Evolutionary conservation across 2,113 vertebrate species (phyloP), one percentile per base, ranked within the genome.

Genomic region (Phylloscopus trochilus): DNA sequence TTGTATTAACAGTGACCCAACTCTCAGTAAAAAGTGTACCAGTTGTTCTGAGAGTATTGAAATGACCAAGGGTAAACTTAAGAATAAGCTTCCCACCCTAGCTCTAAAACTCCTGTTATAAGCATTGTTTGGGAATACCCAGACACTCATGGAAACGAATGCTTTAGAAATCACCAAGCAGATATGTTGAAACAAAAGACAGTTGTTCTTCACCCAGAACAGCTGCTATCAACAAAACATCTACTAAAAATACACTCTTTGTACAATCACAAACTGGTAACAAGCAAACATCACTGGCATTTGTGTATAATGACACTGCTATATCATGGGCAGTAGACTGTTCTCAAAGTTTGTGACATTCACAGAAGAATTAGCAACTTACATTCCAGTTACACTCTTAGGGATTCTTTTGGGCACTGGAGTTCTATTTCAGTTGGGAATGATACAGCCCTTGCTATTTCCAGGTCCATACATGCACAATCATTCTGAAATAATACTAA

Each of bases 121-220:
- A 81, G 51, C 37, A 49, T 58, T 87, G 41, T 87, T 86, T 75
- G 41, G 39, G 39, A 95, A 88, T 35, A 51, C 83, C n/a, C 49
- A 62, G 62, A 77, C 35, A 70, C 55, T 80, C 43, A 62, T 33
- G 53, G 55, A 89, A 82, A 80, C 51, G 59, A 89, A 44, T 41
- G 56, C 30, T 84, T 95, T 59, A 62, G 77, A 95, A 95, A 87
- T 52, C 46, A 27, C 52, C 51, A 89, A 88, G 92, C 77, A 93
- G 88, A 90, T 94, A 92, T 96, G 85, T 70, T 94, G 89, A 95
- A 89, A 87, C 31, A 37, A 22, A 88, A 77, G 76, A 87, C 83
- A 77, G 72, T 84, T 93, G 68, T 87, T 91, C 53, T 91, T 95
- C 52, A 52, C 55, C 26, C 37, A 75, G 46, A 87, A 68, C 93